phyloP scores from a whole-genome alignment of 2,113 vertebrate species.

The Scomber colias region DNA sequence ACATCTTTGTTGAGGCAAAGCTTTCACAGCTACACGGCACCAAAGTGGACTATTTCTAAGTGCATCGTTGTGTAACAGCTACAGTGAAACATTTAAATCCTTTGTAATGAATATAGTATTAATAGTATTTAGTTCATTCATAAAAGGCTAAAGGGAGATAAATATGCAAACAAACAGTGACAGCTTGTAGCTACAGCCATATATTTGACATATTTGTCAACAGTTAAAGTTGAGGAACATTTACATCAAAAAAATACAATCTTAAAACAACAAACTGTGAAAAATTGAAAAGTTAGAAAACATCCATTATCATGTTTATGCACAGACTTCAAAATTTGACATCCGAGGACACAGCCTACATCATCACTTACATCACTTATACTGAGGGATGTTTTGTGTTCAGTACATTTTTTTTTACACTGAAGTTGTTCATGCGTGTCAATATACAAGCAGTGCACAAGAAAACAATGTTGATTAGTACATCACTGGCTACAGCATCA shows the following conservation, averaged over 20 bases:
- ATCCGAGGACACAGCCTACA: slow-evolving; percentile 29
- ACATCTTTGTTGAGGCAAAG: slow-evolving; percentile 48
- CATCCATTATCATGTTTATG: slow-evolving; percentile 29
- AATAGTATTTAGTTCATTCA: slow-evolving; percentile 20
- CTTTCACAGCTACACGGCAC: slow-evolving; percentile 22
- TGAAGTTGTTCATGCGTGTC: slow-evolving; percentile 50
- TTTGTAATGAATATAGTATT: slow-evolving; percentile 20
- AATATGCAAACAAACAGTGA: slow-evolving; percentile 36
- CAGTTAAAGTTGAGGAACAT: slow-evolving; percentile 38
- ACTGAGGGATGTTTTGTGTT: slow-evolving; percentile 25
- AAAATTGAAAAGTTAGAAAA: slow-evolving; percentile 58
- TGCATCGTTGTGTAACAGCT: slow-evolving; percentile 14
- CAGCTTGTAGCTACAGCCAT: slow-evolving; percentile 30
- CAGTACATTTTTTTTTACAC: slow-evolving; percentile 16
- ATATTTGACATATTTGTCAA: slow-evolving; percentile 56
- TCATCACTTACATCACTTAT: slow-evolving; percentile 20
- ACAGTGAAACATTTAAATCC: slow-evolving; percentile 4
- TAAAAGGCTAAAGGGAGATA: neutral
- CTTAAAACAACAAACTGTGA: slow-evolving; percentile 46
- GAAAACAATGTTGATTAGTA: slow-evolving; percentile 42
- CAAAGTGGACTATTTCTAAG: slow-evolving; percentile 20
- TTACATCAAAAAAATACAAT: slow-evolving; percentile 60
- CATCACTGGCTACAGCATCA: slow-evolving; percentile 57
- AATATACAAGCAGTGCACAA: slow-evolving; percentile 45
- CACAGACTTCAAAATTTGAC: slow-evolving; percentile 44